phyloP scores from a whole-genome alignment of 2,888 invertebrate genomes.

The Habrosyne pyritoides region DNA sequence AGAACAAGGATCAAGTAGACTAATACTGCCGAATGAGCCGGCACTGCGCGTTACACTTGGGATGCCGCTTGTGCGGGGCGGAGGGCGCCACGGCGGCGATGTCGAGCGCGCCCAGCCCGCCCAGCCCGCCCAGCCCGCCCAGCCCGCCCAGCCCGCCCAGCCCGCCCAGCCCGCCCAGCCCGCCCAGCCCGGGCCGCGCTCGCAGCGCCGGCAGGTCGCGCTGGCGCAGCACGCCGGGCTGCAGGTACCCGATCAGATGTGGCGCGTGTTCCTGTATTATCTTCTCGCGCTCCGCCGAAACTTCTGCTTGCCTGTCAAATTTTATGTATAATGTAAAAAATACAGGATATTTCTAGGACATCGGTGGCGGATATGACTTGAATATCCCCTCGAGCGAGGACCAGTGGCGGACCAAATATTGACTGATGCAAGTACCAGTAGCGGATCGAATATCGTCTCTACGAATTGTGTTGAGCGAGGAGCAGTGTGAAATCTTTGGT shows the following conservation, averaged over 20 bases:
- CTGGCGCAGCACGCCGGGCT: conserved; percentile 74
- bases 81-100: conserved; percentile 32
- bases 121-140: conserved; percentile 28
- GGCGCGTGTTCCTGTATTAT: conserved; percentile 83
- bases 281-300: conserved; percentile 80
- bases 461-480: no score
- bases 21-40: conserved; percentile 50
- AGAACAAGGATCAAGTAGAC: no score
- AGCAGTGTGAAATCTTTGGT: no score
- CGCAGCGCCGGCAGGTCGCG: conserved; percentile 64
- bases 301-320: conserved; percentile 74
- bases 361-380: no score
- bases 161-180: conserved; percentile 6
- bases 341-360: no score
- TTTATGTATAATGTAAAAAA: no score
- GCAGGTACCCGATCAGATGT: conserved; percentile 82
- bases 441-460: no score
- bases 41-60: conserved; percentile 70
- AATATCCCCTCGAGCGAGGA: no score
- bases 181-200: conserved; percentile 30
- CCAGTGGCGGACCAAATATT: no score
- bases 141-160: conserved; percentile 32
- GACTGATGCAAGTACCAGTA: no score
- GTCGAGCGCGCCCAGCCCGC: conserved; percentile 27
- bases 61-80: conserved; percentile 24